Percentiles rank a stretch among this genome's conserved stretches.
Conservation (phyloP, 2,113 vertebrate genomes). For the Heterotis niloticus region DNA sequence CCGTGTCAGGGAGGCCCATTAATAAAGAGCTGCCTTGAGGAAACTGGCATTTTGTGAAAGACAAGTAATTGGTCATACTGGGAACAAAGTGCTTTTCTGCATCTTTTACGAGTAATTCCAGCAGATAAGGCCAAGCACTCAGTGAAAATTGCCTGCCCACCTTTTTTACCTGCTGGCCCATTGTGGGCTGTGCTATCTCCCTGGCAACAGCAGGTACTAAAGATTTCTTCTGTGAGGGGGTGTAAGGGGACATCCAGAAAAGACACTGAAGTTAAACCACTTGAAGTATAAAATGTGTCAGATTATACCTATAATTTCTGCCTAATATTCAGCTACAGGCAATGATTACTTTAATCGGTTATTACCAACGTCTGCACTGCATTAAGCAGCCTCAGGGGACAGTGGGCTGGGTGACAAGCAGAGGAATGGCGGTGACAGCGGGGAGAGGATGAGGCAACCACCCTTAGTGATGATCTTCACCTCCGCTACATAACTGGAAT, state of each 20-base stretch:
- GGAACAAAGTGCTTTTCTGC: background rate
- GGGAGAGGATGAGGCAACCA: no score
- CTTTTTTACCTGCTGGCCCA: background rate
- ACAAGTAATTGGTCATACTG: background rate
- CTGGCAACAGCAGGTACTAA: background rate
- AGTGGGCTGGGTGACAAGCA: no score
- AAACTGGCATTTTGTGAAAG: conserved; percentile 5
- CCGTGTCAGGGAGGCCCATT: background rate
- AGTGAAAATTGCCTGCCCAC: background rate
- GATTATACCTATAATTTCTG: no score
- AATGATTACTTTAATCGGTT: no score
- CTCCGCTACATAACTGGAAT: no score
- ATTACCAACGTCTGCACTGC: no score
- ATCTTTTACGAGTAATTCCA: background rate
- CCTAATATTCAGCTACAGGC: no score
- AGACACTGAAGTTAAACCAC: background rate
- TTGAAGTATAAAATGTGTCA: no score
- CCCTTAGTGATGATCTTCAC: no score
- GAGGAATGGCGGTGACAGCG: no score
- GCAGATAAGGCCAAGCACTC: background rate
- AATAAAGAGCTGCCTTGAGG: background rate
- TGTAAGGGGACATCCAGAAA: background rate
- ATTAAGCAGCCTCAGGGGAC: no score
- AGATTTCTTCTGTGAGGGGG: background rate
- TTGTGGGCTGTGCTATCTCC: background rate